phyloP scores from a whole-genome alignment of 1,140 invertebrate species.

The Geopemphigus sp. region DNA sequence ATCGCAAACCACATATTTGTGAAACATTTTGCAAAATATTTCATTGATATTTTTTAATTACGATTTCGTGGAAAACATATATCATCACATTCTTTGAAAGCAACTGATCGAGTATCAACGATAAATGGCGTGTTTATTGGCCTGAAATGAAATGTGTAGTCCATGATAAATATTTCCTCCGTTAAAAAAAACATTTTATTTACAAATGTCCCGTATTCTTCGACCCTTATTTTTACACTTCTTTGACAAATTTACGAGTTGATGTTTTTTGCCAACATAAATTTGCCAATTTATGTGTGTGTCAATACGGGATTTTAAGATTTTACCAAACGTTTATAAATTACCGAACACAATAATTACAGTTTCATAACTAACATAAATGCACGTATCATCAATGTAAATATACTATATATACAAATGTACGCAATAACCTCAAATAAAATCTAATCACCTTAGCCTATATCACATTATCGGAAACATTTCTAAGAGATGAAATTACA shows the following conservation, averaged over 20 bases:
- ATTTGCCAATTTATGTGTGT: slow-evolving; percentile 1
- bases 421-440: too few species aligned
- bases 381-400: too few species aligned
- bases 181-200: background rate
- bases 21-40: background rate
- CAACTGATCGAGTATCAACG: background rate
- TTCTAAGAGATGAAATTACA: too few species aligned
- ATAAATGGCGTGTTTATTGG: background rate
- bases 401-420: too few species aligned
- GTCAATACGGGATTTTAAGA: background rate
- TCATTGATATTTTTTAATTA: background rate
- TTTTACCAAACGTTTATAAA: background rate
- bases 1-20: background rate
- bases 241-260: background rate
- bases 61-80: background rate
- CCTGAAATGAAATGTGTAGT: background rate
- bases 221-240: background rate
- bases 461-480: too few species aligned
- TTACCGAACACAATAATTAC: too few species aligned
- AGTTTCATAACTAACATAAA: too few species aligned
- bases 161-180: background rate
- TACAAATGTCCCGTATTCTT: slow-evolving; percentile 6
- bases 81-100: background rate
- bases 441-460: too few species aligned
- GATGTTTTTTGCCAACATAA: background rate